A percentile compares a stretch with the other conserved stretches of the same genome.
These are phyloP conservation scores for Xanthia icteritia DNA, from an alignment of 2,888 invertebrate genomes.

Conservation along the genomic window DNA sequence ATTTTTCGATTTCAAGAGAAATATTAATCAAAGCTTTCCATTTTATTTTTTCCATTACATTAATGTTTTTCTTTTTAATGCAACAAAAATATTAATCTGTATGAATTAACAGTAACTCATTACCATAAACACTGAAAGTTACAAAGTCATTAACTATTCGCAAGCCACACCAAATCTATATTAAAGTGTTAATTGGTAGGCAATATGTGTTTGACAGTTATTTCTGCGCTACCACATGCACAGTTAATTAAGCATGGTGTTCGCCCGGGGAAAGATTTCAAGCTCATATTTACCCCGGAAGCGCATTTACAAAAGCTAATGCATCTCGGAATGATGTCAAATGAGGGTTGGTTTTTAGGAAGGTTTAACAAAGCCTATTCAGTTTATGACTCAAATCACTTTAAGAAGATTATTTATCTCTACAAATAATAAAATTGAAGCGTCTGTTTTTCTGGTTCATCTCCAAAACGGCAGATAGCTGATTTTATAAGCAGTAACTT, in stretches of 20 bases:
- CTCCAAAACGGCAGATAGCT: too few species aligned
- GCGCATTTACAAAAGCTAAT: constrained; percentile 43
- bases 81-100: background rate
- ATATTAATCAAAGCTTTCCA: background rate
- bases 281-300: constrained; percentile 49
- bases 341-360: constrained; percentile 12
- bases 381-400: background rate
- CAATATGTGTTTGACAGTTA: constrained; percentile 56
- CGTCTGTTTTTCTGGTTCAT: too few species aligned
- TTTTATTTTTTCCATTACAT: background rate
- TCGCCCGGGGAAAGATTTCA: constrained; percentile 48
- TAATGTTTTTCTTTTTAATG: too few species aligned
- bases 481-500: too few species aligned
- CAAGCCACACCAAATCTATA: constrained; percentile 41
- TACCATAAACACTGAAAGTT: background rate
- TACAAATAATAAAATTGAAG: too few species aligned
- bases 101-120: background rate
- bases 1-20: background rate
- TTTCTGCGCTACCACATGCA: constrained; percentile 38
- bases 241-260: constrained; percentile 58
- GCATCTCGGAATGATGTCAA: background rate
- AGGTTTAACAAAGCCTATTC: background rate
- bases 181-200: constrained; percentile 51
- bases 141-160: constrained; percentile 22
- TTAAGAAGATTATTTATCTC: background rate